Percentiles rank a stretch among this genome's conserved stretches.
Conservation (phyloP, 1,140 invertebrate genomes). For the Zaprionus ornatus region DNA sequence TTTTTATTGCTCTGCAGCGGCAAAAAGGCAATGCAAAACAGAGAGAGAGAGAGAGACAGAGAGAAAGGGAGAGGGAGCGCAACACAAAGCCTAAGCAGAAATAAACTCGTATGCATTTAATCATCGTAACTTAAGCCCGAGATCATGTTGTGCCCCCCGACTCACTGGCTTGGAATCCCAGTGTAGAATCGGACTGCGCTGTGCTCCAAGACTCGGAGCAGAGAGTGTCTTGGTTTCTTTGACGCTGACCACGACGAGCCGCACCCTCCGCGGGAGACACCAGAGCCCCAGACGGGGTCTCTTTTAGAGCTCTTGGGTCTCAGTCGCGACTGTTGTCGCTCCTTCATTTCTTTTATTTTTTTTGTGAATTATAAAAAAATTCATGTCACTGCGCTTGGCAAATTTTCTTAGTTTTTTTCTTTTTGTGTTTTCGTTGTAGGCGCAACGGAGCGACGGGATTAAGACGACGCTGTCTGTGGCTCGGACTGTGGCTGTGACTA, state of each 20-base stretch:
- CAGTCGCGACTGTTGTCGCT: constrained; percentile 24
- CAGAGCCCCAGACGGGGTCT: constrained; percentile 10
- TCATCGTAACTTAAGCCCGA: constrained; percentile 80
- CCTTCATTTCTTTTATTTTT: constrained; percentile 67
- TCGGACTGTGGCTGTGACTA: background rate
- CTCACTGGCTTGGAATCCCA: constrained; percentile 36
- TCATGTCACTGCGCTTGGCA: constrained; percentile 64
- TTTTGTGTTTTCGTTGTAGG: constrained; percentile 53
- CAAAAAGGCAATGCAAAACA: background rate
- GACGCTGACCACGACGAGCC: constrained; percentile 5
- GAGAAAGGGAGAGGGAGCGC: background rate
- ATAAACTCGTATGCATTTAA: constrained; percentile 82
- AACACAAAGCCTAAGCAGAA: constrained; percentile 66
- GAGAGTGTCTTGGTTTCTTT: constrained; percentile 2
- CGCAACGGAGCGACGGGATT: constrained; percentile 59
- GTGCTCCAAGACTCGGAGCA: constrained; percentile 1
- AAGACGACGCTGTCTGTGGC: constrained; percentile 60
- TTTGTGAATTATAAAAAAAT: constrained; percentile 49
- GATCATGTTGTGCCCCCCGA: constrained; percentile 76
- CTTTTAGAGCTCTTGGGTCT: constrained; percentile 5
- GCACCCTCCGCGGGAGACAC: constrained; percentile 67
- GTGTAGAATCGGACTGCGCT: background rate
- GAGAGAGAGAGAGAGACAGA: constrained; percentile 6
- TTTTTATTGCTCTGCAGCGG: constrained; percentile 26
- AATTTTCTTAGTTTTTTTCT: constrained; percentile 3